These are phyloP conservation scores for Lepilemur ruficaudatus DNA, from an alignment of 2,797 vertebrate genomes.

Conservation along the genomic window DNA sequence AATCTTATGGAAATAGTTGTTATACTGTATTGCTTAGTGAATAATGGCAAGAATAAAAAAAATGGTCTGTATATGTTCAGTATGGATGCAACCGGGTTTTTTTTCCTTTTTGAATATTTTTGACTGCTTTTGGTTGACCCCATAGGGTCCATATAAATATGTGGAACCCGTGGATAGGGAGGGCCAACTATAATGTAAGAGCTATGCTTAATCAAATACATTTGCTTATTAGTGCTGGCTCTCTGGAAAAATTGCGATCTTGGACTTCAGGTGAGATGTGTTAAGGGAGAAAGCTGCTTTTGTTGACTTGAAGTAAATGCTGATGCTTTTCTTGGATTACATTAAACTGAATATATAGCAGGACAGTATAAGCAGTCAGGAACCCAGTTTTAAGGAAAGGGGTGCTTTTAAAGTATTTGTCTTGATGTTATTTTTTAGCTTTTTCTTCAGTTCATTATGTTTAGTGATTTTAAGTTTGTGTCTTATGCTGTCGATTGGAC, in stretches of 20 bases:
- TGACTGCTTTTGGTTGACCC: neutral
- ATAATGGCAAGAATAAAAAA: neutral
- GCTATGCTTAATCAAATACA: neutral
- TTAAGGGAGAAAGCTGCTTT: neutral
- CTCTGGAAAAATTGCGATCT: neutral
- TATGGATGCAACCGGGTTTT: neutral
- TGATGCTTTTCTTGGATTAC: neutral
- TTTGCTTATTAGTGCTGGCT: neutral
- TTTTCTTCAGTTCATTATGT: constrained; percentile 38
- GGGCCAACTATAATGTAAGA: neutral
- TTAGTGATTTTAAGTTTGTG: constrained; percentile 46
- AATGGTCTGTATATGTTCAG: neutral
- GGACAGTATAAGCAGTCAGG: neutral
- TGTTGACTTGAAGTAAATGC: neutral
- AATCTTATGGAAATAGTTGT: neutral
- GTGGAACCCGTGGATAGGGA: neutral
- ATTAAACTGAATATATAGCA: neutral
- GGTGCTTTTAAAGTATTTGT: neutral
- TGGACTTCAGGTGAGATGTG: neutral
- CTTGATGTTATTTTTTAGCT: neutral
- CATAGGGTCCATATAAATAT: neutral
- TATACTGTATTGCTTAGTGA: neutral
- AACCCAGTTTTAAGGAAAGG: constrained; percentile 5
- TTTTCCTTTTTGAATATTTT: neutral
- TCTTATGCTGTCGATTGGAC: neutral